Evolutionary conservation across 1,140 invertebrate genomes (phyloP), one percentile per base, ranked within the genome.

Genomic region (Pararge aegeria): DNA sequence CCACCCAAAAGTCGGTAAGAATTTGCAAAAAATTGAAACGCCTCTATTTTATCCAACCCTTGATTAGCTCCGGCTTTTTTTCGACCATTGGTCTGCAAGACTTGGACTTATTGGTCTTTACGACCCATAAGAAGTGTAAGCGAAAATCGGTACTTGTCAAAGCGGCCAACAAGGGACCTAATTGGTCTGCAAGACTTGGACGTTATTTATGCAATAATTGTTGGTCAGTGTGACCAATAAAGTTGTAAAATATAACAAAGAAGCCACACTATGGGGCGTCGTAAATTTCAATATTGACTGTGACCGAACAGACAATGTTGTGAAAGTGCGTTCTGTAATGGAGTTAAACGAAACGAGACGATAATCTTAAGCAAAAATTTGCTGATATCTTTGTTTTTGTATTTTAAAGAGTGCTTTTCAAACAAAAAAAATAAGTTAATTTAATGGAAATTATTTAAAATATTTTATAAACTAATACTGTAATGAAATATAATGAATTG

Each of bases 271-370:
- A 75, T 70, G 68, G 55, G 12, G 10, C 30, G 56, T 72, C 69
- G 65, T 79, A 79, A 81, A 81, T 78, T 73, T 75, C 70, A 81
- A 73, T 75, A 78, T 82, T 74, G 68, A 69, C 65, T 64, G 70
- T 27, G 58, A 46, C 27, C 1, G 42, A 20, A n/a, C 20, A 5
- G 21, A 80, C 78, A 70, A 59, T 70, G 75, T 78, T 70, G 73
- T 37, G 30, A 7, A n/a, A 3, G 30, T 3, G 3, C 7, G 2
- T n/a, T 34, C 7, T 34, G 7, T n/a, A 1, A 10, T 12, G 10
- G 5, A 30, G 7, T 12, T 34, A 24, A 24, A 4, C 7, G 24
- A 7, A 12, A 34, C 12, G n/a, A 12, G 30, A 12, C 10, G 12
- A 12, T 10, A 34, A 34, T n/a, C 7, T 34, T 10, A 34, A 34